A percentile compares a stretch with the other conserved stretches of the same genome.
Conservation (phyloP, 2,113 vertebrate genomes). For the Heterotis niloticus region DNA sequence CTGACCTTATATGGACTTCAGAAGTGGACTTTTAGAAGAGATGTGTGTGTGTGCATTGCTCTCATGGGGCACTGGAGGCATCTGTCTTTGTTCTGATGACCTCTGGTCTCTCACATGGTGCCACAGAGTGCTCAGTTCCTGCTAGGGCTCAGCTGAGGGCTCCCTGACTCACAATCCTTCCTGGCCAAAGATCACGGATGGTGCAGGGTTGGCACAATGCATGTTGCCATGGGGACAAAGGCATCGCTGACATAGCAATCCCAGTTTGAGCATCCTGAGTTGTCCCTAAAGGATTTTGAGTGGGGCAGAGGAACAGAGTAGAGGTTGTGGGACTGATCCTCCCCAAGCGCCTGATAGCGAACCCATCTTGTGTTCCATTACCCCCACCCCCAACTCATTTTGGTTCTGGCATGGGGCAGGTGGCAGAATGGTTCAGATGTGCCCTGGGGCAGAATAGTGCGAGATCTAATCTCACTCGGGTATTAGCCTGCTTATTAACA, state of each 20-base stretch:
- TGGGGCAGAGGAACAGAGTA: not conserved
- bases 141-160: no score
- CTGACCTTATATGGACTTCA: no score
- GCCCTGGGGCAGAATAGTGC: not conserved
- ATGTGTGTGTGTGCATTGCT: no score
- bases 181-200: no score
- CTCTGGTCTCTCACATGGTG: no score
- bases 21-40: no score
- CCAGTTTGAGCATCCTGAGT: not conserved
- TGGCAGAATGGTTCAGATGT: not conserved
- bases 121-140: no score
- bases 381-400: not conserved
- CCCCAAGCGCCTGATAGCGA: not conserved
- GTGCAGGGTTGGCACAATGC: no score
- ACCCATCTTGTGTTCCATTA: not conserved
- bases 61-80: no score
- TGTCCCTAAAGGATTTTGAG: not conserved
- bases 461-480: not conserved
- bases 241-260: not conserved
- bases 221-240: not conserved
- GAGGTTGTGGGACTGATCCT: not conserved
- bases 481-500: slow-evolving; percentile 26
- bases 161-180: no score
- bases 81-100: no score
- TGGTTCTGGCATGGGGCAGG: not conserved